phyloP scores from a whole-genome alignment of 2,797 vertebrate species.

The Sebastes hubbsi region DNA sequence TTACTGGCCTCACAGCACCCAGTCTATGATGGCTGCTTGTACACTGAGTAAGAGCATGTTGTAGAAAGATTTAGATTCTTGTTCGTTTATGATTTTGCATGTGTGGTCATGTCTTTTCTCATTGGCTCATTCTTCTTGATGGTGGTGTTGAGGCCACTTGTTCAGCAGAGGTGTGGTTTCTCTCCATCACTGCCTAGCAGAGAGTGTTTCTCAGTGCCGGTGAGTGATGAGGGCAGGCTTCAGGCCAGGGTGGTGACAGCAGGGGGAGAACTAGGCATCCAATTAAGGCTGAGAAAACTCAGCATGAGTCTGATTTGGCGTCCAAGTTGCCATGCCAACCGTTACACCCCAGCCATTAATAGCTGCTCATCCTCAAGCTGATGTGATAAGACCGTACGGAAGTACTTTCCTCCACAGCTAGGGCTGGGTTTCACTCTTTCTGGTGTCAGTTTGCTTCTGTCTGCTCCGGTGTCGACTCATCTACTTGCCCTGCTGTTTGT shows the following conservation, averaged over 20 bases:
- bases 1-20: background rate
- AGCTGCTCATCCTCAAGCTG: conserved; percentile 34
- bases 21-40: too few relatives aligned
- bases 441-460: background rate
- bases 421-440: background rate
- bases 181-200: conserved; percentile 6
- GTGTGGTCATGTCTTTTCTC: background rate
- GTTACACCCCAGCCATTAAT: conserved; percentile 37
- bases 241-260: conserved; percentile 49
- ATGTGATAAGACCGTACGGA: conserved; percentile 6
- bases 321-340: conserved; percentile 64
- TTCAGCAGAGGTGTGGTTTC: conserved; percentile 23
- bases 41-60: too few relatives aligned
- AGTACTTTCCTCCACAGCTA: background rate
- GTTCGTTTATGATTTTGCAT: background rate
- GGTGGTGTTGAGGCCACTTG: background rate
- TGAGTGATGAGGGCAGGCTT: conserved; percentile 56
- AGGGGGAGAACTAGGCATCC: conserved; percentile 39
- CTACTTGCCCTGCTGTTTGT: background rate
- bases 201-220: background rate
- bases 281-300: conserved; percentile 61
- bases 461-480: background rate
- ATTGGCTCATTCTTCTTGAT: background rate
- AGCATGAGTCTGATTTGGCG: conserved; percentile 37
- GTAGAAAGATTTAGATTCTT: background rate